Conservation (phyloP, 2,888 invertebrate genomes). For the Stenoptilia bipunctidactyla region DNA sequence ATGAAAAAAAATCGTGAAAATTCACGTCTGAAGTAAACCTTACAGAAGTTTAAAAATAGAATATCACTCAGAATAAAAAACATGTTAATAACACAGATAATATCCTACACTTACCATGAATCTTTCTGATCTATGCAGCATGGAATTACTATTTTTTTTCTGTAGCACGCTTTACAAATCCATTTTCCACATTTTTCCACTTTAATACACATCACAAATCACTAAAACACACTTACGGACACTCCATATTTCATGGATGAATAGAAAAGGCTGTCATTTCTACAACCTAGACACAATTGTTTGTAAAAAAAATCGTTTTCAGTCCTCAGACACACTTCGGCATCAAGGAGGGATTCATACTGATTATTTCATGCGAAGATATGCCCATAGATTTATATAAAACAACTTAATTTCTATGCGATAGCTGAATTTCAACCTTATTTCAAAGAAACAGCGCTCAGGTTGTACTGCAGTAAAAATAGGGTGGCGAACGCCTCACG, state of each 20-base stretch:
- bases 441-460: no score
- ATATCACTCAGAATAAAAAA: no score
- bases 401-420: slow-evolving; percentile 12
- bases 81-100: no score
- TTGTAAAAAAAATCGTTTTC: slow-evolving; percentile 9
- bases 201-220: no score
- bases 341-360: slow-evolving; percentile 30
- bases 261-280: not conserved
- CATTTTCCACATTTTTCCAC: not conserved
- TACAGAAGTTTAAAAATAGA: no score
- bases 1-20: no score
- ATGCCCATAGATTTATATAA: slow-evolving; percentile 43
- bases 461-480: no score
- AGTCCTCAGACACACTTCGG: slow-evolving; percentile 7
- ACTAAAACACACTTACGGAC: not conserved
- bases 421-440: not conserved
- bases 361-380: slow-evolving; percentile 54
- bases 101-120: slow-evolving; percentile 25
- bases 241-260: not conserved
- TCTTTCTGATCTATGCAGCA: slow-evolving; percentile 16
- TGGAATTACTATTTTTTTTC: slow-evolving; percentile 17
- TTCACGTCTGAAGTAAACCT: no score
- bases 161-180: not conserved
- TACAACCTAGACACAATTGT: slow-evolving; percentile 5
- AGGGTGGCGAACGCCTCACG: slow-evolving; percentile 9